Evolutionary conservation across 2,888 invertebrate species (phyloP).

Genomic region (Mythimna loreyi): DNA sequence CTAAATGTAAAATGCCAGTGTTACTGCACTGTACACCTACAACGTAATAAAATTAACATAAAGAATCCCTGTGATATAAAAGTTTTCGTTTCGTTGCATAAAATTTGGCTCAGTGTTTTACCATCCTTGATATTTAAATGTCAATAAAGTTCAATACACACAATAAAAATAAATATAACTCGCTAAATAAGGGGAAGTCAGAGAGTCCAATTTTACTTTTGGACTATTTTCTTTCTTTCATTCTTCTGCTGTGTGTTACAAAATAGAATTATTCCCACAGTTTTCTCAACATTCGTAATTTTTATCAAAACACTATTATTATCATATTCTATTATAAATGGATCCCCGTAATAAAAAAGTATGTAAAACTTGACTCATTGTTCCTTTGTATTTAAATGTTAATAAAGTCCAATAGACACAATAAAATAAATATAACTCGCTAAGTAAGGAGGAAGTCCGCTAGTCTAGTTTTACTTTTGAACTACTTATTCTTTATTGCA

Average conservation of each 20-base stretch:
- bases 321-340: slow-evolving; percentile 15
- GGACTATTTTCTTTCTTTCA: slow-evolving; percentile 4
- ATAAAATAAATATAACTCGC: too few species aligned
- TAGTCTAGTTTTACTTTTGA: neutral
- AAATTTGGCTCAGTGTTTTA: neutral
- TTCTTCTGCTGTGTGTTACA: neutral
- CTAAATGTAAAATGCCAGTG: neutral
- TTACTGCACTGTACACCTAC: neutral
- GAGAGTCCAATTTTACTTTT: neutral
- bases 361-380: neutral
- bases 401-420: neutral
- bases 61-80: neutral
- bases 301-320: slow-evolving; percentile 31
- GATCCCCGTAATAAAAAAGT: neutral
- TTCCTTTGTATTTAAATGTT: neutral
- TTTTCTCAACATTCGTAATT: slow-evolving; percentile 22
- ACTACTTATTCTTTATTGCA: slow-evolving; percentile 6
- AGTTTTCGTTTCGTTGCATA: neutral
- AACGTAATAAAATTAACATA: neutral
- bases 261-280: slow-evolving; percentile 2
- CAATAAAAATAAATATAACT: neutral
- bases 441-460: neutral
- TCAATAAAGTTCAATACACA: neutral
- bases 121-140: neutral
- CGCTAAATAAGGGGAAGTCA: neutral